Conservation (phyloP, 92 coral and sea anemone genomes). For the Palythoa heliodiscus region DNA sequence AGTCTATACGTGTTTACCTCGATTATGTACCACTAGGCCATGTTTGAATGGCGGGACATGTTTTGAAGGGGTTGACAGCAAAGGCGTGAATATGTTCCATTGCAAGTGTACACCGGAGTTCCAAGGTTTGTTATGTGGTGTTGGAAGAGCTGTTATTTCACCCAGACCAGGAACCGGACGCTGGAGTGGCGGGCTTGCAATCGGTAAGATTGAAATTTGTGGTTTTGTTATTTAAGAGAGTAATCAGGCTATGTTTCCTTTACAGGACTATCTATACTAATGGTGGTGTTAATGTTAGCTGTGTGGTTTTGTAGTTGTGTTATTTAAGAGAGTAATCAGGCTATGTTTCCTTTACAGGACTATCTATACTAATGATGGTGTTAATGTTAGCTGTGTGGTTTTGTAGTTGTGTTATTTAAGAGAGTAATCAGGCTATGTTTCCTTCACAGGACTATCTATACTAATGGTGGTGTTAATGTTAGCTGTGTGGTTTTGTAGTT, state of each 20-base stretch:
- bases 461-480: slow-evolving; percentile 63
- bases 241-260: background rate
- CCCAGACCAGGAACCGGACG: slow-evolving; percentile 53
- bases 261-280: background rate
- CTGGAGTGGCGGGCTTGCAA: slow-evolving; percentile 67
- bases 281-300: background rate
- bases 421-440: background rate
- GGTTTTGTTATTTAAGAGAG: no score
- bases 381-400: slow-evolving; percentile 59
- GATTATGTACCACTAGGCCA: slow-evolving; percentile 69
- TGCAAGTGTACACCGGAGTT: slow-evolving; percentile 72
- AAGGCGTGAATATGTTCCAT: slow-evolving; percentile 64
- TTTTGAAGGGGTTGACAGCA: slow-evolving; percentile 70
- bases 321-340: background rate
- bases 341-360: background rate
- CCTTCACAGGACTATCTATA: slow-evolving; percentile 61
- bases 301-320: no score
- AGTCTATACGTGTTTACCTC: slow-evolving; percentile 72
- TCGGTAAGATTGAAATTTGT: slow-evolving; percentile 52
- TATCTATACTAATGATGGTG: background rate
- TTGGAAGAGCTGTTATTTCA: slow-evolving; percentile 65
- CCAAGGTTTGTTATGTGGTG: slow-evolving; percentile 83
- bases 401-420: background rate
- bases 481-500: slow-evolving; percentile 48
- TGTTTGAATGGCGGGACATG: slow-evolving; percentile 90